A percentile compares a stretch with the other conserved stretches of the same genome.
phyloP scores from a whole-genome alignment of 2,888 invertebrate species.

The Protophormia terraenovae region DNA sequence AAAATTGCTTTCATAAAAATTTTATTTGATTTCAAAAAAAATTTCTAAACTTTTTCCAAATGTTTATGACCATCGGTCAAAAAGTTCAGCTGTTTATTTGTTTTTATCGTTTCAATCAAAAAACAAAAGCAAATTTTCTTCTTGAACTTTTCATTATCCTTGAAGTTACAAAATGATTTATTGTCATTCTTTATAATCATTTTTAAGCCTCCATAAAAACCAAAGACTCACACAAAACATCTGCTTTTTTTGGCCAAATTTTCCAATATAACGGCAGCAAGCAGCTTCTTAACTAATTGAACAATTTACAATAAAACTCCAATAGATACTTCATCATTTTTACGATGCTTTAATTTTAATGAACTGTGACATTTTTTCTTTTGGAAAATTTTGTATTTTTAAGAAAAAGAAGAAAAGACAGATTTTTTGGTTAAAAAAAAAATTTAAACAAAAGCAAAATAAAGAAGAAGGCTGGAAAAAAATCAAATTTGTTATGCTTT shows the following conservation, averaged over 20 bases:
- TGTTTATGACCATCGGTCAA: slow-evolving; percentile 57
- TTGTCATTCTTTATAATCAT: slow-evolving; percentile 10
- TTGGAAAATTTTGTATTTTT: too few relatives aligned
- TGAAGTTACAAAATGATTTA: slow-evolving; percentile 57
- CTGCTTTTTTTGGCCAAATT: slow-evolving; percentile 44
- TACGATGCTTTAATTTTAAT: slow-evolving; percentile 68
- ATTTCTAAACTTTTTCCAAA: slow-evolving; percentile 1
- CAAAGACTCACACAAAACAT: slow-evolving; percentile 35
- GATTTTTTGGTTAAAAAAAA: slow-evolving; percentile 26
- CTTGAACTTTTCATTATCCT: slow-evolving; percentile 58
- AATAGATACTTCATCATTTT: slow-evolving; percentile 67
- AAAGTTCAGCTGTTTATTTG: slow-evolving; percentile 64
- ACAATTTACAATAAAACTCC: slow-evolving; percentile 63
- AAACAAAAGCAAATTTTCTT: slow-evolving; percentile 47
- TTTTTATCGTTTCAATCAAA: slow-evolving; percentile 15
- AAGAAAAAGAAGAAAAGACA: slow-evolving; percentile 35
- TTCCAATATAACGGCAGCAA: too few relatives aligned
- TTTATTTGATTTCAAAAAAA: slow-evolving; percentile 19
- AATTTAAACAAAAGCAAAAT: neutral
- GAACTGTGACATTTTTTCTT: slow-evolving; percentile 65
- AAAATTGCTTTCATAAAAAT: neutral
- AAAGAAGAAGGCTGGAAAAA: slow-evolving; percentile 27
- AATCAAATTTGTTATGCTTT: slow-evolving; percentile 49
- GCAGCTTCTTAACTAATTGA: slow-evolving; percentile 56
- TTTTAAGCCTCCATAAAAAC: slow-evolving; percentile 1